Evolutionary conservation across 92 coral and sea anemone genomes (phyloP), one percentile per base, ranked within the genome.

Genomic region (Porites evermanni): DNA sequence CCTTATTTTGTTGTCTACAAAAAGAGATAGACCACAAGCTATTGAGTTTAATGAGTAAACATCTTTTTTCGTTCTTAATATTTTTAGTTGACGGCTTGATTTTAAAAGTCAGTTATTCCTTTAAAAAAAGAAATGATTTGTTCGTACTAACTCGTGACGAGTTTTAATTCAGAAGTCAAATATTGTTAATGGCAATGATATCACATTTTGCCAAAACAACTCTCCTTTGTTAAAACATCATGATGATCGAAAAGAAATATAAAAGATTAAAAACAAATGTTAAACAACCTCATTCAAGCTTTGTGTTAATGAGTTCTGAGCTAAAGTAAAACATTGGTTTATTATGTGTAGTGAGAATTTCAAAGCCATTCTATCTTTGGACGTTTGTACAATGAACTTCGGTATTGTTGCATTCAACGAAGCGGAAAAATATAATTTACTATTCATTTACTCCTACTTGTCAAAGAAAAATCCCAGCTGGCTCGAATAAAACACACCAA

Each of bases 161-260:
- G 16, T 8, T 54, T 10, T 14, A 6, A 54, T 79, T 44, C 75
- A 8, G 20, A 70, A 70, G 44, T 50, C 67, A 44, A 70, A 72
- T 81, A 81, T 81, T 56, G n/a, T 19, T 81, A 23, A 79, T 67
- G 21, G 10, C 74, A 67, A 50, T 18, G 56, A 56, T 75, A 56
- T 75, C 16, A 79, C 23, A 51, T 52, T 70, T 44, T 38, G 20
- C 63, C 12, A 10, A 20, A 50, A 23, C 66, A 23, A 19, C 51
- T 32, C 23, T 44, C 13, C 13, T 1, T 12, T 7, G 47, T 18
- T 21, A 5, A 24, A 24, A 68, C 47, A 38, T 14, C 61, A 56
- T 0, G 61, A 11, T 14, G 12, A 11, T 56, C 61, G 61, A 56
- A 56, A 56, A 11, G 61, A 11, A 56, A 56, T 11, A 56, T 67